phyloP scores from a whole-genome alignment of 2,113 vertebrate genomes.

The Cinclus mexicanus region DNA sequence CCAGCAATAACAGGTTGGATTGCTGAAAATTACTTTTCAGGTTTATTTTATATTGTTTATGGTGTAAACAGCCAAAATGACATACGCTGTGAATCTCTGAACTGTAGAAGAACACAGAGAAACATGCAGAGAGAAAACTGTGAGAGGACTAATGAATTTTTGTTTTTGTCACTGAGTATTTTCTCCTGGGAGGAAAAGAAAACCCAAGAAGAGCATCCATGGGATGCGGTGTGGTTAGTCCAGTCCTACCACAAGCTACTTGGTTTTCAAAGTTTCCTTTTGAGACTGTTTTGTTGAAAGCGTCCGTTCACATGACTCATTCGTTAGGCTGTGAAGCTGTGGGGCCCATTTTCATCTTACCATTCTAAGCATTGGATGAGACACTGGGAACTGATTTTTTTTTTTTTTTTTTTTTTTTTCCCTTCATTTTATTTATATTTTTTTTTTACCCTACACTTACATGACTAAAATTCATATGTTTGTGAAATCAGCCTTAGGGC shows the following conservation, averaged over 20 bases:
- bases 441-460: background rate
- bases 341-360: background rate
- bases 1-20: background rate
- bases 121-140: background rate
- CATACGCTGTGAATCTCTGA: background rate
- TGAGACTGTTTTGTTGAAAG: background rate
- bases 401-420: background rate
- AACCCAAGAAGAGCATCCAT: background rate
- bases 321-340: background rate
- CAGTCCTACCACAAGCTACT: background rate
- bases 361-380: background rate
- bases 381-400: background rate
- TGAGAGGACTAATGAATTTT: background rate
- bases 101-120: background rate
- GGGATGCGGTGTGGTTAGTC: background rate
- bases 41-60: background rate
- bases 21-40: background rate
- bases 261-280: constrained; percentile 13
- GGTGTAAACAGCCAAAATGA: background rate
- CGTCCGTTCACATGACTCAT: background rate
- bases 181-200: background rate
- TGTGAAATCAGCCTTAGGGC: background rate
- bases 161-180: background rate
- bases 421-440: too few relatives aligned
- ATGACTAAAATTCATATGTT: background rate